Conservation (phyloP, 1,140 invertebrate genomes). For the Brachionus koreanus region DNA sequence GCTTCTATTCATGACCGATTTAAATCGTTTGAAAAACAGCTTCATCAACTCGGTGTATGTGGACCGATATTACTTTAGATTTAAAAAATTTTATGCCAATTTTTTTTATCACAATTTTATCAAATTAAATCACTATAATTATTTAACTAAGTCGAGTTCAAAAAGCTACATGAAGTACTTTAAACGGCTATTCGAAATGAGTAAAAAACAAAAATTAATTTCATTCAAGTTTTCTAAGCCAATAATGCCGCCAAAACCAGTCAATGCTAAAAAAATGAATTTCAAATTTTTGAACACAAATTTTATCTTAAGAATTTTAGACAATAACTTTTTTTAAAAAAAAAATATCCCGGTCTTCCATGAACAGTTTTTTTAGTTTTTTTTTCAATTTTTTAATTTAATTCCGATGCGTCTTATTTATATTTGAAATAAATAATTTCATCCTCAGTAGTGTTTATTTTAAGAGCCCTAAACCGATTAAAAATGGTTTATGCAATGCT, state of each 20-base stretch:
- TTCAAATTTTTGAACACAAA: constrained; percentile 35
- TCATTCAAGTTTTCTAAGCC: constrained; percentile 3
- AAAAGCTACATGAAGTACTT: constrained; percentile 34
- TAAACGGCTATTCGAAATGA: neutral
- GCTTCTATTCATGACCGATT: neutral
- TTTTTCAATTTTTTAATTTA: neutral
- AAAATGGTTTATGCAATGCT: neutral
- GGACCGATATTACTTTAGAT: constrained; percentile 9
- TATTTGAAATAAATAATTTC: neutral
- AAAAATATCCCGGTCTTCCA: neutral
- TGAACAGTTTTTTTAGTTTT: neutral
- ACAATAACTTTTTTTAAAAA: constrained; percentile 25
- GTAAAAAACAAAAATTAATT: neutral
- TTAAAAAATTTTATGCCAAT: constrained; percentile 24
- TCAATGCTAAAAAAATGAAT: neutral
- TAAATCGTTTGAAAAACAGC: neutral
- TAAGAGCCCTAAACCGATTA: neutral
- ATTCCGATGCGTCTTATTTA: neutral
- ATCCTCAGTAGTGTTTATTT: neutral
- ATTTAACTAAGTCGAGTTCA: neutral
- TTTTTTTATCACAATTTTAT: neutral
- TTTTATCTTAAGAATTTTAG: constrained; percentile 21
- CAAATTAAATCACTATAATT: constrained; percentile 5
- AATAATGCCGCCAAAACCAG: neutral
- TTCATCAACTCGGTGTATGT: neutral